These are phyloP conservation scores for Venusia cambrica DNA, from an alignment of 2,888 invertebrate species.

Conservation along the genomic window DNA sequence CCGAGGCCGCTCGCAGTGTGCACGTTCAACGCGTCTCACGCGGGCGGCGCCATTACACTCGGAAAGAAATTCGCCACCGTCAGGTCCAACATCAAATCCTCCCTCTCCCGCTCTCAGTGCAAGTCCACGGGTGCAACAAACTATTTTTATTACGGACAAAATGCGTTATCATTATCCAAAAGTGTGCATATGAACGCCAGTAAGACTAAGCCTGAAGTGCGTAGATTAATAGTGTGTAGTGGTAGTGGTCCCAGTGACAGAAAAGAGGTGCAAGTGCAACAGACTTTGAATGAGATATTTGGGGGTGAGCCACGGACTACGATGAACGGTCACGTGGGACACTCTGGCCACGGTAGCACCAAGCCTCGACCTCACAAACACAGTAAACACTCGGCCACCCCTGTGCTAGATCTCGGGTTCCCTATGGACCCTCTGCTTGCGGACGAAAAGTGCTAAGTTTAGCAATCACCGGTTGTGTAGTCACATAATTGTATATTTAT, in stretches of 20 bases:
- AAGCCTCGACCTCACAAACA: constrained; percentile 39
- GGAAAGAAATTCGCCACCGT: constrained; percentile 75
- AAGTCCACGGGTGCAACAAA: constrained; percentile 54
- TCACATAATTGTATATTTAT: constrained; percentile 75
- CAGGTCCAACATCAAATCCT: constrained; percentile 72
- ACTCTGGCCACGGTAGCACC: constrained; percentile 32
- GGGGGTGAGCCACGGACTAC: constrained; percentile 48
- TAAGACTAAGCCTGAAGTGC: constrained; percentile 73
- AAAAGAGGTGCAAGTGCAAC: constrained; percentile 43
- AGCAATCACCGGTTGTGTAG: constrained; percentile 71
- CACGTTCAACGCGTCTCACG: constrained; percentile 79
- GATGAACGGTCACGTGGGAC: constrained; percentile 54
- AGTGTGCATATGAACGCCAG: constrained; percentile 68
- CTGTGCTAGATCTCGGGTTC: constrained; percentile 66
- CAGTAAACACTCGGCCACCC: constrained; percentile 47
- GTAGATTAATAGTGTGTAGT: constrained; percentile 73
- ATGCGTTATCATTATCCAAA: constrained; percentile 60
- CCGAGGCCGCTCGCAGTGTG: constrained; percentile 82
- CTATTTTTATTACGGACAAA: constrained; percentile 62
- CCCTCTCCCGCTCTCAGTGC: constrained; percentile 61
- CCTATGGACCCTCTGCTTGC: constrained; percentile 71
- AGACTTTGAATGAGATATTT: constrained; percentile 60
- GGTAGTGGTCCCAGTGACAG: constrained; percentile 47
- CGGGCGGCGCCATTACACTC: constrained; percentile 79
- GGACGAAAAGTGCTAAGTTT: constrained; percentile 73